Conservation (phyloP, 35 echinoderm and acorn worm species). For the Ophioderma brevispina region DNA sequence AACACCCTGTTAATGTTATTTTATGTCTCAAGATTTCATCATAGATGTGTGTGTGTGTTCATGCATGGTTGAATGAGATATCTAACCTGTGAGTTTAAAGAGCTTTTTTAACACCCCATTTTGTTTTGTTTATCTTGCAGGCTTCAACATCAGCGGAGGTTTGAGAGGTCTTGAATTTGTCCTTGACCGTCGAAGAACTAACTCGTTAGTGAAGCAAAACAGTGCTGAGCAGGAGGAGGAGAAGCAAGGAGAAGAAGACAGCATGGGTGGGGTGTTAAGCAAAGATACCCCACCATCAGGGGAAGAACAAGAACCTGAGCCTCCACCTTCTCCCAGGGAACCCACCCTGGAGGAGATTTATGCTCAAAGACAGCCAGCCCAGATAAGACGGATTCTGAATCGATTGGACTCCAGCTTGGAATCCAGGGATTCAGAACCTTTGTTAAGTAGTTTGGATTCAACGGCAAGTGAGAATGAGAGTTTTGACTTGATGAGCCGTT, state of each 20-base stretch:
- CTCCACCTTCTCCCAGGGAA: neutral
- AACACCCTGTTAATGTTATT: no score
- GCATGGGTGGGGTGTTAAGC: neutral
- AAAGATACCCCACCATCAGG: neutral
- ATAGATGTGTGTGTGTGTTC: no score
- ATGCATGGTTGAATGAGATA: no score
- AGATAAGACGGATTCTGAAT: neutral
- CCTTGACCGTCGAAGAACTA: neutral
- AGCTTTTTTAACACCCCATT: no score
- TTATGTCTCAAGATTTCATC: no score
- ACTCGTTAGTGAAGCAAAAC: neutral
- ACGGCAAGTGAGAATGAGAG: neutral
- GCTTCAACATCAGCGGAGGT: constrained; percentile 55
- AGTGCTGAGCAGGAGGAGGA: neutral
- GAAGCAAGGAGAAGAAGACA: neutral
- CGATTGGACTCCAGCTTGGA: neutral
- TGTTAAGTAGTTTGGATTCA: neutral
- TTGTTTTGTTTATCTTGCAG: constrained; percentile 35
- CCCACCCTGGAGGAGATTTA: neutral
- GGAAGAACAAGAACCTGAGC: neutral
- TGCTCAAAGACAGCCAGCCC: neutral
- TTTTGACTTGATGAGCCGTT: neutral
- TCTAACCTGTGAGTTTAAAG: no score
- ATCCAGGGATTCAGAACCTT: neutral
- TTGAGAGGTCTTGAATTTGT: constrained; percentile 33